Evolutionary conservation across 2,888 invertebrate genomes (phyloP).

Genomic region (Pseudococcus jackbeardsleyi): DNA sequence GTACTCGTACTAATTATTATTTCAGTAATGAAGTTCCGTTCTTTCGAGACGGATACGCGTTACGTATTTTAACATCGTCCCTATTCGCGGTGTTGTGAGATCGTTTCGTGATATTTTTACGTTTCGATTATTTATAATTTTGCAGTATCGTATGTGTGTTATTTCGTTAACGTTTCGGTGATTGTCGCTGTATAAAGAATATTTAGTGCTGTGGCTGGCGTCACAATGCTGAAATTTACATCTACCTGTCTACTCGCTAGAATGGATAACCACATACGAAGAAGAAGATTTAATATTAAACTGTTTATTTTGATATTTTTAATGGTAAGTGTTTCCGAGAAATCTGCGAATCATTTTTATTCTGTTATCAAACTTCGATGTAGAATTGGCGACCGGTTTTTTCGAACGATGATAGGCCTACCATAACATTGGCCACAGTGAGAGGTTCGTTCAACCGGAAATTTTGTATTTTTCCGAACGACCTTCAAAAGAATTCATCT

Average conservation of each 20-base stretch:
- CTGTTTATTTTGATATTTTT: not conserved
- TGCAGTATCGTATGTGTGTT: too few relatives aligned
- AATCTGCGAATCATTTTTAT: too few relatives aligned
- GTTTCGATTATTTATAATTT: too few relatives aligned
- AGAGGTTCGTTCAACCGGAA: not conserved
- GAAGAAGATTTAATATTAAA: not conserved
- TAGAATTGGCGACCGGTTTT: not conserved
- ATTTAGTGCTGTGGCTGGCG: too few relatives aligned
- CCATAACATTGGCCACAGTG: not conserved
- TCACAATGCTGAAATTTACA: too few relatives aligned
- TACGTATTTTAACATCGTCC: not conserved
- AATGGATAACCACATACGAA: not conserved
- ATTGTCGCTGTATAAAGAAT: too few relatives aligned
- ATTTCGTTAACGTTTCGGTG: too few relatives aligned
- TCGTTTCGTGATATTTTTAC: too few relatives aligned
- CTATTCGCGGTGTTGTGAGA: too few relatives aligned
- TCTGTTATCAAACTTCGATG: not conserved
- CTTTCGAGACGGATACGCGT: conserved; percentile 16
- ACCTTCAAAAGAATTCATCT: not conserved
- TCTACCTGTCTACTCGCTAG: too few relatives aligned
- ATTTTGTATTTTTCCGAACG: not conserved
- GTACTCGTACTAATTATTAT: not conserved
- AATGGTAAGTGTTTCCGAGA: not conserved
- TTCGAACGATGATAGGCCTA: not conserved
- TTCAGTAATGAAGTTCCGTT: conserved; percentile 24